These are phyloP conservation scores for Chalcosyrphus nemorum DNA, from an alignment of 2,888 invertebrate genomes.

Conservation along the genomic window DNA sequence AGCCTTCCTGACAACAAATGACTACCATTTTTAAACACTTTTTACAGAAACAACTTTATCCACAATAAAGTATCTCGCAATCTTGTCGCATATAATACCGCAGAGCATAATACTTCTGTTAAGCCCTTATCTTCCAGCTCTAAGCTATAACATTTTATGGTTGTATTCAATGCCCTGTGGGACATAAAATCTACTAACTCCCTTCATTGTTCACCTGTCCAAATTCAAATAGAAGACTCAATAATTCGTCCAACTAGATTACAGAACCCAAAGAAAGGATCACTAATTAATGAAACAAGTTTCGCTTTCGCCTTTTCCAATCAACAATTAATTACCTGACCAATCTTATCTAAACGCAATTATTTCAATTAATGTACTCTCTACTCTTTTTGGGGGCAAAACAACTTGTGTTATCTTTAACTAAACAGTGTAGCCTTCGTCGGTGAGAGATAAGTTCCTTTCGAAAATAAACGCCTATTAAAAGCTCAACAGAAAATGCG, in stretches of 20 bases:
- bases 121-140: too few relatives aligned
- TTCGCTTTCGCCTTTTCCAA: not conserved
- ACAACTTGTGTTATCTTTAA: slow-evolving; percentile 46
- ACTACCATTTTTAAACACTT: too few relatives aligned
- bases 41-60: too few relatives aligned
- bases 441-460: slow-evolving; percentile 35
- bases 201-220: not conserved
- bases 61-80: too few relatives aligned
- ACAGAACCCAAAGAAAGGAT: not conserved
- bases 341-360: slow-evolving; percentile 59
- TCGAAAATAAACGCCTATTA: slow-evolving; percentile 38
- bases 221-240: slow-evolving; percentile 15
- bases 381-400: not conserved
- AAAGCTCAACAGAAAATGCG: slow-evolving; percentile 27
- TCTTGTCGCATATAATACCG: too few relatives aligned
- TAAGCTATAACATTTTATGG: too few relatives aligned
- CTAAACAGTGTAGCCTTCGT: slow-evolving; percentile 9
- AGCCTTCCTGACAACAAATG: too few relatives aligned
- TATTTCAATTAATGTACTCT: slow-evolving; percentile 69
- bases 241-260: slow-evolving; percentile 30
- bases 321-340: slow-evolving; percentile 64
- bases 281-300: slow-evolving; percentile 48
- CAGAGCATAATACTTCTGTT: too few relatives aligned
- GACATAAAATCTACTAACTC: too few relatives aligned
- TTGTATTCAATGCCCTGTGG: too few relatives aligned